Conservation (phyloP, 2,888 invertebrate species). For the Noctuana brunneofusca region DNA sequence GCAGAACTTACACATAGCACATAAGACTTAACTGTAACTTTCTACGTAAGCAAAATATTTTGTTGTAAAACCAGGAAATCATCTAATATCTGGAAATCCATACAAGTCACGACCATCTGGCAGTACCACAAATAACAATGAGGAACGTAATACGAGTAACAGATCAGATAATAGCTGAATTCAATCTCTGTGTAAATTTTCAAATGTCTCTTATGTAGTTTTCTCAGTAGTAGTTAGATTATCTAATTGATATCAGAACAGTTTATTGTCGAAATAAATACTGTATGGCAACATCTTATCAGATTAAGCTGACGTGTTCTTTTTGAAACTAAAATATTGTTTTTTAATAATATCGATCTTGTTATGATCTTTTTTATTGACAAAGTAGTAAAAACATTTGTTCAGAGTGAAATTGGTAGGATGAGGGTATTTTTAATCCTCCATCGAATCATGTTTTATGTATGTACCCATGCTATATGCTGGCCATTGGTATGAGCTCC, state of each 20-base stretch:
- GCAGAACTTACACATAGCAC: conserved; percentile 7
- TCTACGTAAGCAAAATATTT: conserved; percentile 25
- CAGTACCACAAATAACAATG: conserved; percentile 29
- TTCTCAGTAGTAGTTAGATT: not conserved
- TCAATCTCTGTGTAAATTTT: conserved; percentile 22
- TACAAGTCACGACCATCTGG: conserved; percentile 29
- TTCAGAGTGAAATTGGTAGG: too few species aligned
- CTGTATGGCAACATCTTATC: too few species aligned
- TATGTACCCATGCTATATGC: too few species aligned
- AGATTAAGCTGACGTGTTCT: too few species aligned
- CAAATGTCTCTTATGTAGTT: conserved; percentile 17
- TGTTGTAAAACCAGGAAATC: conserved; percentile 17
- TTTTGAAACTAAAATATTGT: too few species aligned
- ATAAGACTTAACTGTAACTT: conserved; percentile 9
- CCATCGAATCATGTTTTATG: too few species aligned
- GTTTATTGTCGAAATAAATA: too few species aligned
- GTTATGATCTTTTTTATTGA: too few species aligned
- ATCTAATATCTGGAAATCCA: conserved; percentile 16
- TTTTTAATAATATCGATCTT: too few species aligned
- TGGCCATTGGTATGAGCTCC: not conserved
- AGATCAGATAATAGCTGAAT: conserved; percentile 25
- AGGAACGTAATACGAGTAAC: conserved; percentile 25
- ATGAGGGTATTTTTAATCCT: too few species aligned
- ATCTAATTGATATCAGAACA: not conserved
- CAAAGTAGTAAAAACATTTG: too few species aligned